Evolutionary conservation across 2,113 vertebrate genomes (phyloP).

Genomic region (Corythornis cristatus): DNA sequence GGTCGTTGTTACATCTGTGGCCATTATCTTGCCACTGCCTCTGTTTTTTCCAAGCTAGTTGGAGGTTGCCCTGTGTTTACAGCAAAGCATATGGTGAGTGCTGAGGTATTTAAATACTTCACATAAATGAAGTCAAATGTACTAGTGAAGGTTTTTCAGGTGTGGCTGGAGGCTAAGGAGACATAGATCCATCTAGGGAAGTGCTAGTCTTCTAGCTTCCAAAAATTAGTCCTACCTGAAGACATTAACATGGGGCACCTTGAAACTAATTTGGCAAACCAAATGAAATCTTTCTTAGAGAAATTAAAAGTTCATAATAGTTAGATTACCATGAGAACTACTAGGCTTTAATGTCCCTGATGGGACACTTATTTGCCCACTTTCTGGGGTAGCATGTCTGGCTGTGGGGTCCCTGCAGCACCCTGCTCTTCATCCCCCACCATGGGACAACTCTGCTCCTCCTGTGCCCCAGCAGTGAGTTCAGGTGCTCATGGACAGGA

Average conservation of each 20-base stretch:
- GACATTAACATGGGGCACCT: background rate
- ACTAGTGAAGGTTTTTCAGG: background rate
- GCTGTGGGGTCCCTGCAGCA: background rate
- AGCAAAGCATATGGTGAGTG: fast-evolving
- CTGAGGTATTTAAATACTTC: background rate
- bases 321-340: background rate
- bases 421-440: background rate
- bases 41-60: background rate
- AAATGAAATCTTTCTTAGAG: background rate
- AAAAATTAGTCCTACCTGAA: background rate
- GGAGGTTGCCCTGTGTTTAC: background rate
- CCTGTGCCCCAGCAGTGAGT: background rate
- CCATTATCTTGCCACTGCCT: background rate
- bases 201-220: background rate
- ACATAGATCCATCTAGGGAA: background rate
- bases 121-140: background rate
- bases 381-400: no score
- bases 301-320: background rate
- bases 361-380: fast-evolving
- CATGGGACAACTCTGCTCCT: background rate
- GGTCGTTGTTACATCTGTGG: background rate
- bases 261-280: background rate
- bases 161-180: background rate
- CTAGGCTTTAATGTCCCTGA: background rate
- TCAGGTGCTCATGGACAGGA: background rate